Evolutionary conservation across 2,797 vertebrate species (phyloP), one percentile per base, ranked within the genome.

Genomic region (Pipistrellus pipistrellus): DNA sequence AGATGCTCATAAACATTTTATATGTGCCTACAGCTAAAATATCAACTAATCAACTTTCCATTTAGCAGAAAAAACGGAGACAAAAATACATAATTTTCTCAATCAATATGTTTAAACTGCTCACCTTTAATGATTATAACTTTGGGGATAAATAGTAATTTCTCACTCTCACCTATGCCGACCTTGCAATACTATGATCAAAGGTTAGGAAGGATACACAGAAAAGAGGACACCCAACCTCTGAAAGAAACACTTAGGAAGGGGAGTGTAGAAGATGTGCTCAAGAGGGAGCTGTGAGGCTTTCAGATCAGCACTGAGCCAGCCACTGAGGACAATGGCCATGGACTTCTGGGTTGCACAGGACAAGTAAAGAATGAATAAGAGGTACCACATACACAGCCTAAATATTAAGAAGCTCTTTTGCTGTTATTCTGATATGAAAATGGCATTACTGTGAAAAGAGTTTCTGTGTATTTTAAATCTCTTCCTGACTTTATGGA

Each of bases 211-310:
- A 94, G 81, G 91, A 92, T 46, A 92, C 91, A 92, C 62, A 95
- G 93, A 96, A 90, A 92, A 91, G 95, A 96, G 88, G 83, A 81
- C 48, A 80, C 23, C 44, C 27, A 84, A 46, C 18, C 64, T 91
- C 48, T 71, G 69, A 46, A 32, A 30, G 51, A 69, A 78, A 90
- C 59, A 64, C 1, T 46, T 15, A 69, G 6, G 44, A 35, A 51
- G 76, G 5, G 57, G 46, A 69, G 46, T 13, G 6, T 0, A 32
- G 51, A 23, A 77, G 35, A 9, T 30, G 35, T 32, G 44, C 27
- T 66, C 12, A 71, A 5, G 25, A n/a, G 4, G 30, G 53, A 30
- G 30, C 1, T 46, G 35, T 30, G 20, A 6, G 78, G 21, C 17
- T 91, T 44, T 59, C n/a, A 8, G 44, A 41, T 59, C 32, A 76